Evolutionary conservation across 2,113 vertebrate genomes (phyloP).

Genomic region (Melospiza melodia): DNA sequence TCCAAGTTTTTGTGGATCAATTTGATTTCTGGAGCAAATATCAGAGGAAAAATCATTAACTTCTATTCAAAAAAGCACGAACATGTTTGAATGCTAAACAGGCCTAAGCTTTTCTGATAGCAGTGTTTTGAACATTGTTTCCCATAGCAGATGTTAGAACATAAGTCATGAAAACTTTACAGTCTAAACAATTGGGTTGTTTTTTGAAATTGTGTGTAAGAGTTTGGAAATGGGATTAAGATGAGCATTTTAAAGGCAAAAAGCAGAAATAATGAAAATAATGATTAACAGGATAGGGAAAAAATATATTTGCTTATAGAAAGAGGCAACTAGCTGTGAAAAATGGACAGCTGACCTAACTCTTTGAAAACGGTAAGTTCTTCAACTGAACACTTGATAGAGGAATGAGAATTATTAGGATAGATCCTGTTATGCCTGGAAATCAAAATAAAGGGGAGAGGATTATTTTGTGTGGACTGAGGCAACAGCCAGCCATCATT

Average conservation of each 20-base stretch:
- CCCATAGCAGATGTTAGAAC: neutral
- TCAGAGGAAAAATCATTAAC: neutral
- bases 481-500: neutral
- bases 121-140: constrained; percentile 21
- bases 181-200: constrained; percentile 5
- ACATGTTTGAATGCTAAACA: neutral
- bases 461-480: neutral
- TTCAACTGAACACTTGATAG: neutral
- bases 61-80: neutral
- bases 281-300: neutral
- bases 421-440: neutral
- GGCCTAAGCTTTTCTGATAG: neutral
- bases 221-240: neutral
- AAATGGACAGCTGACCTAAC: neutral
- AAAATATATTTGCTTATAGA: neutral
- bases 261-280: neutral
- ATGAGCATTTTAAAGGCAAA: neutral
- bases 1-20: neutral
- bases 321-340: neutral
- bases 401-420: neutral
- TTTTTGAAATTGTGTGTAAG: neutral
- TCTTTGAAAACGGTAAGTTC: neutral
- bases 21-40: neutral
- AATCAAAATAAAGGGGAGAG: neutral
- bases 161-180: constrained; percentile 28